A percentile compares a stretch with the other conserved stretches of the same genome.
phyloP scores from a whole-genome alignment of 1,140 invertebrate genomes.

The Cotesia glomerata region DNA sequence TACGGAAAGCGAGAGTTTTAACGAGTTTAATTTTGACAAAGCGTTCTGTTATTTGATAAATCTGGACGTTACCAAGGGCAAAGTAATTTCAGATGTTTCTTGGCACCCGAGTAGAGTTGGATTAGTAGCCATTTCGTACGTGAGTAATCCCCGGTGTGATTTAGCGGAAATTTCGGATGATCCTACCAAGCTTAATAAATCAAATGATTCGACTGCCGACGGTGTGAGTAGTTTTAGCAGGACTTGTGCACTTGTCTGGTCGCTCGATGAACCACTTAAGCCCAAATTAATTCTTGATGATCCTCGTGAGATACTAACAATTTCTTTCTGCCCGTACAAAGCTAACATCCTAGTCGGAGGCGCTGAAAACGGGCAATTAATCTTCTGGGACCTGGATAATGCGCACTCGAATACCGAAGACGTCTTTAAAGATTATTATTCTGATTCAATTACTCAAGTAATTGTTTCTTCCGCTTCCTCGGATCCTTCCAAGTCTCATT shows the following conservation, averaged over 20 bases:
- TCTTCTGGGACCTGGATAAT: constrained; percentile 75
- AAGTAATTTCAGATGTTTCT: constrained; percentile 66
- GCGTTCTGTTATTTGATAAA: constrained; percentile 67
- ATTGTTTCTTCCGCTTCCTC: constrained; percentile 56
- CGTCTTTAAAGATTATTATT: constrained; percentile 61
- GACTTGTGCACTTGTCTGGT: constrained; percentile 70
- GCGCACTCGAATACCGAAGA: constrained; percentile 29
- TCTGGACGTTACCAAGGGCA: constrained; percentile 63
- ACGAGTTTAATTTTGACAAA: constrained; percentile 50
- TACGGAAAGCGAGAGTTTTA: not conserved
- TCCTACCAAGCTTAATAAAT: not conserved
- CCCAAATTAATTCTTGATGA: constrained; percentile 72
- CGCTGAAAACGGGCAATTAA: constrained; percentile 72
- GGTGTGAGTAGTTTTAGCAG: not conserved
- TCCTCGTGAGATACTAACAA: constrained; percentile 65
- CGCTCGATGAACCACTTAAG: constrained; percentile 69
- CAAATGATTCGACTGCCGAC: not conserved
- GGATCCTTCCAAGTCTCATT: constrained; percentile 67
- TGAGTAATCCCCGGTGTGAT: constrained; percentile 37
- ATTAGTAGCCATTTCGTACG: constrained; percentile 70
- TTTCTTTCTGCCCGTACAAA: constrained; percentile 72
- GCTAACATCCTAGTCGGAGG: constrained; percentile 71
- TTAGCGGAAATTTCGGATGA: not conserved
- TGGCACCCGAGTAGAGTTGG: constrained; percentile 72
- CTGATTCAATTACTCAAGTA: constrained; percentile 65